A percentile compares a stretch with the other conserved stretches of the same genome.
Evolutionary conservation across 2,113 vertebrate species (phyloP).

Genomic region (Prunella himalayana): DNA sequence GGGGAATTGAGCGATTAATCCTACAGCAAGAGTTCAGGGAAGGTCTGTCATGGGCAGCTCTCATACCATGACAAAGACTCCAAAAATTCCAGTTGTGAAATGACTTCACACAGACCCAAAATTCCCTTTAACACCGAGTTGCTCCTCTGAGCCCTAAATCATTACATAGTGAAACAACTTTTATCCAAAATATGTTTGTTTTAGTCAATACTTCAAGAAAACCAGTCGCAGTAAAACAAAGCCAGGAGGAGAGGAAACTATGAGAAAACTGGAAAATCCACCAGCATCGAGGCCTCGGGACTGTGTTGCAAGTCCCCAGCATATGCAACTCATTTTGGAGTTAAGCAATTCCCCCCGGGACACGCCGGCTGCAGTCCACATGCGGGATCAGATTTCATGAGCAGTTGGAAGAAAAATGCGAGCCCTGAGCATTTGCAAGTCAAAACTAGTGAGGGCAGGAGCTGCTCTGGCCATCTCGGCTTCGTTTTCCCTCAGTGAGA

Average conservation of each 20-base stretch:
- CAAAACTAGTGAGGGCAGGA: slow-evolving; percentile 70
- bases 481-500: background rate
- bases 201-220: slow-evolving; percentile 7
- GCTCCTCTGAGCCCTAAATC: background rate
- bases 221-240: slow-evolving; percentile 42
- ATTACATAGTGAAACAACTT: background rate
- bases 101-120: background rate
- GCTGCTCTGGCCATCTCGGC: slow-evolving; percentile 47
- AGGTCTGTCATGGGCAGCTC: background rate
- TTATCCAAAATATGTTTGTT: background rate
- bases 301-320: slow-evolving; percentile 63
- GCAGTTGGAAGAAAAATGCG: slow-evolving; percentile 75
- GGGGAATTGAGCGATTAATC: background rate
- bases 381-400: slow-evolving; percentile 76
- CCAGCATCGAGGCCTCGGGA: slow-evolving; percentile 57
- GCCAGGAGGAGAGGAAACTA: slow-evolving; percentile 67
- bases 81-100: background rate
- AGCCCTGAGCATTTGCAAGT: slow-evolving; percentile 76
- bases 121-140: background rate
- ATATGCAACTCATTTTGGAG: slow-evolving; percentile 81
- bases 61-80: background rate
- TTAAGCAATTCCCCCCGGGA: slow-evolving; percentile 76
- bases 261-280: slow-evolving; percentile 76
- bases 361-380: slow-evolving; percentile 71
- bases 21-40: background rate